Percentiles rank a stretch among this genome's conserved stretches.
phyloP scores from a whole-genome alignment of 2,113 vertebrate species.

The Bolborhynchus lineola region DNA sequence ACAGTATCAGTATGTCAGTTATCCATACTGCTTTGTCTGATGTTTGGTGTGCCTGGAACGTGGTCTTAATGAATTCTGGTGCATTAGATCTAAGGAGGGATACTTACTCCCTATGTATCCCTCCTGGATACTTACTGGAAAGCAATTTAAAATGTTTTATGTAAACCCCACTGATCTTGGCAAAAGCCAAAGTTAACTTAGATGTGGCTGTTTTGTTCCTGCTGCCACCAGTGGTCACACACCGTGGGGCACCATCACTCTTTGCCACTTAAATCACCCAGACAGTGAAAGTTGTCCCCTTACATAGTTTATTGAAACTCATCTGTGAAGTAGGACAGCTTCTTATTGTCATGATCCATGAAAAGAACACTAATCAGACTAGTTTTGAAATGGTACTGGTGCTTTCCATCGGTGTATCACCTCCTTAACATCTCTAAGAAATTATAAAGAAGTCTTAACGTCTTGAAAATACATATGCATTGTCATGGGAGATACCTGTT shows the following conservation, averaged over 20 bases:
- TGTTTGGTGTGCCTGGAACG: neutral
- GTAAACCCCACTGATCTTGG: neutral
- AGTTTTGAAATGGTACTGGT: neutral
- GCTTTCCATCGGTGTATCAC: neutral
- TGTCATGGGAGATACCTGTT: neutral
- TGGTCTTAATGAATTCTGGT: neutral
- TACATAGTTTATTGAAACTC: neutral
- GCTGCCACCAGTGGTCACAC: accelerated
- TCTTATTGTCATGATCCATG: neutral
- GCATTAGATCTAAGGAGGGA: neutral
- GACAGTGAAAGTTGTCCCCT: neutral
- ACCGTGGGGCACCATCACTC: neutral
- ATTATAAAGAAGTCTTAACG: neutral
- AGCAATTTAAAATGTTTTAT: neutral
- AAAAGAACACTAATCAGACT: neutral
- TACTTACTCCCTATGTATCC: neutral
- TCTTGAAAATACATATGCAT: neutral
- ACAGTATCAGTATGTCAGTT: neutral
- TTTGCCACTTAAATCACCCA: neutral
- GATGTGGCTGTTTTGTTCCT: neutral
- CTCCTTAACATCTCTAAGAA: neutral
- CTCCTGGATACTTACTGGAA: too few species aligned
- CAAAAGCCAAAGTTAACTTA: neutral
- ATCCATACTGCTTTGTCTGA: accelerated
- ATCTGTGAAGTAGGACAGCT: neutral